Percentiles rank a stretch among this genome's conserved stretches.
Conservation (phyloP, 2,113 vertebrate genomes). For the Vulpes lagopus region DNA sequence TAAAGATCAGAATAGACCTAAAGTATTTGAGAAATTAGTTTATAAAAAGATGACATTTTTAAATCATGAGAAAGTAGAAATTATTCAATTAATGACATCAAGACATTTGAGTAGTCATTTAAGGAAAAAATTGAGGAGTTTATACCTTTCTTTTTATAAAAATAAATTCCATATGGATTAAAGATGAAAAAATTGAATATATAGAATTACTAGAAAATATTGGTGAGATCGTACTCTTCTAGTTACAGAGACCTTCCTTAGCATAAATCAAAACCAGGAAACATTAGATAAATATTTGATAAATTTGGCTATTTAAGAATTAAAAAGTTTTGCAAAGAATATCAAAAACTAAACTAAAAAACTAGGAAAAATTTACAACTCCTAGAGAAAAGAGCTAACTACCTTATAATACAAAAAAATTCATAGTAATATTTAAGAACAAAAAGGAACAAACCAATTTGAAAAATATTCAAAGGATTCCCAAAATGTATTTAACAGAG, state of each 20-base stretch:
- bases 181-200: neutral
- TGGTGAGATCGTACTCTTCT: neutral
- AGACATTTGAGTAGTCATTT: neutral
- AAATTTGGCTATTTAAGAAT: neutral
- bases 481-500: neutral
- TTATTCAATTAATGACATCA: neutral
- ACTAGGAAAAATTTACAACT: neutral
- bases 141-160: neutral
- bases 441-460: neutral
- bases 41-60: conserved; percentile 36
- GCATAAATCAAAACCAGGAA: conserved; percentile 3
- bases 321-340: neutral
- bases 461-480: conserved; percentile 15
- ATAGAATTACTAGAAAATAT: conserved; percentile 32
- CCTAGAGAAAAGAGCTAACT: neutral
- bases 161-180: neutral
- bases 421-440: neutral
- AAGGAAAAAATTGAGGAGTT: neutral
- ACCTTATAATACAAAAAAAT: neutral
- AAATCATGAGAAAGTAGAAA: neutral
- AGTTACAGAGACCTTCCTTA: neutral
- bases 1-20: conserved; percentile 9
- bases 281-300: neutral
- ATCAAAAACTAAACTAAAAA: conserved; percentile 24
- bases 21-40: neutral